Evolutionary conservation across 2,797 vertebrate genomes (phyloP).

Genomic region (Danio tinwini): DNA sequence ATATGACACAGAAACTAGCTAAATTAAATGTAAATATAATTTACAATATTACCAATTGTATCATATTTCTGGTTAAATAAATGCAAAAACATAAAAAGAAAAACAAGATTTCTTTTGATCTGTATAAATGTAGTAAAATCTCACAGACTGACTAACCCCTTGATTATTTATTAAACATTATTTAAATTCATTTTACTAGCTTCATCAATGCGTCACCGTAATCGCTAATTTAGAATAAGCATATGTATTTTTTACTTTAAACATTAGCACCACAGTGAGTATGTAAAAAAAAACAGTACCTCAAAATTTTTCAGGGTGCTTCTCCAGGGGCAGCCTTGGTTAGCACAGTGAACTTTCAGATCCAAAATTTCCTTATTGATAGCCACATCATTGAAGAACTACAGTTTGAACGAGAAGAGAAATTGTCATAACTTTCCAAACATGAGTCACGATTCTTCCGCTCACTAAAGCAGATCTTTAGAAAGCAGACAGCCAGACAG

Average conservation of each 20-base stretch:
- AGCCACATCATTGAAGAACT: slow-evolving; percentile 80
- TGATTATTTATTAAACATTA: background rate
- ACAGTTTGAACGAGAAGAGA: slow-evolving; percentile 11
- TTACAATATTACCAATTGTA: no score
- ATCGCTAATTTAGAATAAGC: background rate
- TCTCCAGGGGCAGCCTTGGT: slow-evolving; percentile 77
- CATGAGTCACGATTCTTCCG: slow-evolving; percentile 39
- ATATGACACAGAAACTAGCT: no score
- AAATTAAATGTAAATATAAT: no score
- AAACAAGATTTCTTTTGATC: no score
- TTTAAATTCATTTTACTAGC: background rate
- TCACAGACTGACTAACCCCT: background rate
- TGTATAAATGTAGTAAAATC: background rate
- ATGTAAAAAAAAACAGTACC: slow-evolving; percentile 65
- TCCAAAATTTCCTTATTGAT: slow-evolving; percentile 82
- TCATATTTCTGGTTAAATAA: no score
- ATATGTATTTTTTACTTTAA: background rate
- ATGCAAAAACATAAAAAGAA: no score
- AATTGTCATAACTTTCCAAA: slow-evolving; percentile 49
- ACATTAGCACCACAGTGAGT: background rate
- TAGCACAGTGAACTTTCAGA: slow-evolving; percentile 76
- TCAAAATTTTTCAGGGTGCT: slow-evolving; percentile 76
- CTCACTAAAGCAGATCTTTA: background rate
- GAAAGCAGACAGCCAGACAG: no score
- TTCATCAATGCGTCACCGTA: no score